Evolutionary conservation across 2,888 invertebrate genomes (phyloP).

Genomic region (Ectemnius continuus): DNA sequence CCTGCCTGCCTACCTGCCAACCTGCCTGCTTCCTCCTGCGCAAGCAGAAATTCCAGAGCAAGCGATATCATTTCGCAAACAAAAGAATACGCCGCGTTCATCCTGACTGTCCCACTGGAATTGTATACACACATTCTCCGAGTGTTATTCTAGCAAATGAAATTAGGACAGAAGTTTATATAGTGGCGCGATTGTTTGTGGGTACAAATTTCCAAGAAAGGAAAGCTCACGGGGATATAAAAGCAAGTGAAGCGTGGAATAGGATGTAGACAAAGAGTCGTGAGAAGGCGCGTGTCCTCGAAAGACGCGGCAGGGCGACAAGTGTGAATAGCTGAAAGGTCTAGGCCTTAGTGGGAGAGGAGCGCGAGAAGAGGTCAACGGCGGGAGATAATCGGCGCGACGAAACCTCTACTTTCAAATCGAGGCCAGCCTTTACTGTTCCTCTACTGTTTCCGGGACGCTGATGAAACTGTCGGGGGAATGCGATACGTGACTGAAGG

Average conservation of each 20-base stretch:
- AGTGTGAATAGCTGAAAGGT: too few relatives aligned
- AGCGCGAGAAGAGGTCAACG: constrained; percentile 23
- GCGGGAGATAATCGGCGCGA: background rate
- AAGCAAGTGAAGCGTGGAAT: constrained; percentile 6
- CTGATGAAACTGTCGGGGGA: background rate
- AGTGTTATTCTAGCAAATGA: too few relatives aligned
- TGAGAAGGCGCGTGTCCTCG: background rate
- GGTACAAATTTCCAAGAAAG: too few relatives aligned
- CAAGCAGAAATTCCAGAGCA: constrained; percentile 4
- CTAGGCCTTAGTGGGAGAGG: constrained; percentile 6
- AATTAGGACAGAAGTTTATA: too few relatives aligned
- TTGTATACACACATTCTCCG: too few relatives aligned
- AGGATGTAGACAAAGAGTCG: background rate
- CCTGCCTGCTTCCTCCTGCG: too few relatives aligned
- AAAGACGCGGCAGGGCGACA: too few relatives aligned
- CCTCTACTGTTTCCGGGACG: too few relatives aligned
- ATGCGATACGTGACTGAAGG: constrained; percentile 11
- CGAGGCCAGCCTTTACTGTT: too few relatives aligned
- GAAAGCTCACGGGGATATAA: background rate
- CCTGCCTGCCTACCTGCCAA: background rate
- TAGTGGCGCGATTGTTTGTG: too few relatives aligned
- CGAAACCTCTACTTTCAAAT: too few relatives aligned
- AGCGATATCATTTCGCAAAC: constrained; percentile 28
- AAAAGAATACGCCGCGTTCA: constrained; percentile 18
- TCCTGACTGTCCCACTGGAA: too few relatives aligned